Conservation (phyloP, 1,140 invertebrate species). For the Saccostrea glomerata region DNA sequence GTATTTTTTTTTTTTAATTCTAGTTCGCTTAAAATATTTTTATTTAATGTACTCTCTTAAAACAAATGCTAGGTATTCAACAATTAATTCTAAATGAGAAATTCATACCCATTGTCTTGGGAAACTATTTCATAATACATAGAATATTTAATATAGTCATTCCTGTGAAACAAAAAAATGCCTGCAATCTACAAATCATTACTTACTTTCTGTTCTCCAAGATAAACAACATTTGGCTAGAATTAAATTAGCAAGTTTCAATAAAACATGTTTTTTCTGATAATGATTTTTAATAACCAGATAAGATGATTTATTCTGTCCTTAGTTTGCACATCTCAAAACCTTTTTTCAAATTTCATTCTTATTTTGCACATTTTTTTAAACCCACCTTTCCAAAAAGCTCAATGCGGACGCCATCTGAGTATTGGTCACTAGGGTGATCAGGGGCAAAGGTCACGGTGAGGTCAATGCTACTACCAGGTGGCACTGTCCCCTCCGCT, state of each 20-base stretch:
- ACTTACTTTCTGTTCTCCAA: constrained; percentile 8
- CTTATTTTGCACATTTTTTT: not conserved
- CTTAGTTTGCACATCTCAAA: no score
- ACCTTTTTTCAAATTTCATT: not conserved
- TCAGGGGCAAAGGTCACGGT: constrained; percentile 78
- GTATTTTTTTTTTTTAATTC: no score
- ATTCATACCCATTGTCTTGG: no score
- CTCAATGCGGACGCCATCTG: constrained; percentile 75
- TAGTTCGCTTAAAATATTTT: no score
- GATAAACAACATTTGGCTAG: constrained; percentile 29
- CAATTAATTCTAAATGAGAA: no score
- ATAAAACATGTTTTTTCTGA: not conserved
- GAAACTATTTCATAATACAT: not conserved
- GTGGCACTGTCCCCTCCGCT: constrained; percentile 73
- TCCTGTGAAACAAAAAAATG: not conserved
- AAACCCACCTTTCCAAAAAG: constrained; percentile 73
- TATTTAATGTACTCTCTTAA: no score
- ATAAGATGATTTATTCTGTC: no score
- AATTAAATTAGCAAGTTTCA: not conserved
- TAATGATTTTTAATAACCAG: no score
- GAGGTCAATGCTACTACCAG: constrained; percentile 75
- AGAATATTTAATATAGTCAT: not conserved
- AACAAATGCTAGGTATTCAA: no score
- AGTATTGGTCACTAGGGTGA: constrained; percentile 77
- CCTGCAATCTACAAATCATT: not conserved